A percentile compares a stretch with the other conserved stretches of the same genome.
phyloP scores from a whole-genome alignment of 2,888 invertebrate species.

The Tiliacea citrago region DNA sequence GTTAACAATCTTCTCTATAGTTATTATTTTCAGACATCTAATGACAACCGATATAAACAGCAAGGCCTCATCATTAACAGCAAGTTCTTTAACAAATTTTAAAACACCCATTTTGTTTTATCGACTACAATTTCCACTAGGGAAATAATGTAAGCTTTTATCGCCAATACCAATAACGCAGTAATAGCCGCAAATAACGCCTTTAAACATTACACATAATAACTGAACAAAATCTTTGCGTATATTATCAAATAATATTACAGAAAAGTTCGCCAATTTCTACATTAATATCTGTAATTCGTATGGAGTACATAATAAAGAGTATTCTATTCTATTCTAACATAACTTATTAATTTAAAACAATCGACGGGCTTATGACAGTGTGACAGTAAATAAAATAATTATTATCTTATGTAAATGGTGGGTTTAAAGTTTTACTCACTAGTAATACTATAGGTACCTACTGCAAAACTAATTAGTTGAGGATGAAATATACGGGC shows the following conservation, averaged over 20 bases:
- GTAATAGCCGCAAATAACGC: not conserved
- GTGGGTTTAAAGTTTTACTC: conserved; percentile 13
- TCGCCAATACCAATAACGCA: not conserved
- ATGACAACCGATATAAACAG: not conserved
- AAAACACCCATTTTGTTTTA: conserved; percentile 2
- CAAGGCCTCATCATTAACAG: not conserved
- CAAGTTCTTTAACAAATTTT: not conserved
- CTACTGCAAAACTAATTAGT: conserved; percentile 24
- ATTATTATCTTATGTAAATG: conserved; percentile 10
- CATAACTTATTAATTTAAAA: no score
- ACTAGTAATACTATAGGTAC: not conserved
- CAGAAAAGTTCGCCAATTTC: no score
- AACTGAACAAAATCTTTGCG: not conserved
- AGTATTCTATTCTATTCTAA: no score
- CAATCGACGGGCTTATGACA: not conserved
- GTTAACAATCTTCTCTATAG: not conserved
- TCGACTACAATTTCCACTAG: no score
- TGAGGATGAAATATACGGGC: conserved; percentile 22
- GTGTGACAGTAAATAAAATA: not conserved
- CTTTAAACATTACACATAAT: not conserved
- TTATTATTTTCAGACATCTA: not conserved
- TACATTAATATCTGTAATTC: no score
- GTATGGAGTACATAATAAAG: no score
- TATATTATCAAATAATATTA: no score
- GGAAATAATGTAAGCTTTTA: not conserved